These are phyloP conservation scores for Nectonema munidae DNA, from an alignment of 2,888 invertebrate genomes.

Conservation along the genomic window DNA sequence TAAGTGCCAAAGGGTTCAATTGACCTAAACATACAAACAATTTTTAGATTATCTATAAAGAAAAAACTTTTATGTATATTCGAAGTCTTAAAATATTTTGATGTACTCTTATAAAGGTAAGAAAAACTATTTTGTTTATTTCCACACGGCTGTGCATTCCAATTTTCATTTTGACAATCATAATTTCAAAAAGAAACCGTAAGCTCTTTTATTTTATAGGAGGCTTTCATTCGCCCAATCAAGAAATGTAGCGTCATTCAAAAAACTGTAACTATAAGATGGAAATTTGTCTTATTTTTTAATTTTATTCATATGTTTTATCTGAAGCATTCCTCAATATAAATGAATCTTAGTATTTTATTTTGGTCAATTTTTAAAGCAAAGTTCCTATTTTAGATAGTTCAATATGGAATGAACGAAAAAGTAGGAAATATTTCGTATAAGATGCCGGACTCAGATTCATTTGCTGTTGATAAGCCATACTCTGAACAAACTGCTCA, in stretches of 20 bases:
- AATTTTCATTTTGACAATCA: background rate
- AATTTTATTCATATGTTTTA: no score
- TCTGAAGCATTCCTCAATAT: no score
- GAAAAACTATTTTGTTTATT: background rate
- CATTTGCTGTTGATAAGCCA: constrained; percentile 65
- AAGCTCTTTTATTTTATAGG: no score
- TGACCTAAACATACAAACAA: no score
- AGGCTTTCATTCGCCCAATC: no score
- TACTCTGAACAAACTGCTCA: constrained; percentile 91
- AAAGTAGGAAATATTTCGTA: constrained; percentile 87
- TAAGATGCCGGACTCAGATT: constrained; percentile 56
- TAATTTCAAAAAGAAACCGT: background rate
- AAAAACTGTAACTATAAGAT: no score
- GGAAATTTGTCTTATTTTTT: no score
- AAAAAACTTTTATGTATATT: background rate
- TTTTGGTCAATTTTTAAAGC: no score
- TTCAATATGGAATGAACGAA: constrained; percentile 83
- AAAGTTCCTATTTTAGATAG: constrained; percentile 33
- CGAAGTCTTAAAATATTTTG: background rate
- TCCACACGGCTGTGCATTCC: background rate
- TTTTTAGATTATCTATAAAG: background rate
- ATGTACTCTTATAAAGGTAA: background rate
- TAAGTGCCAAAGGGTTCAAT: no score
- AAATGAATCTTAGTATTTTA: no score
- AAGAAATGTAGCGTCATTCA: no score